Evolutionary conservation across 2,113 vertebrate species (phyloP).

Genomic region (Dicerorhinus sumatrensis): DNA sequence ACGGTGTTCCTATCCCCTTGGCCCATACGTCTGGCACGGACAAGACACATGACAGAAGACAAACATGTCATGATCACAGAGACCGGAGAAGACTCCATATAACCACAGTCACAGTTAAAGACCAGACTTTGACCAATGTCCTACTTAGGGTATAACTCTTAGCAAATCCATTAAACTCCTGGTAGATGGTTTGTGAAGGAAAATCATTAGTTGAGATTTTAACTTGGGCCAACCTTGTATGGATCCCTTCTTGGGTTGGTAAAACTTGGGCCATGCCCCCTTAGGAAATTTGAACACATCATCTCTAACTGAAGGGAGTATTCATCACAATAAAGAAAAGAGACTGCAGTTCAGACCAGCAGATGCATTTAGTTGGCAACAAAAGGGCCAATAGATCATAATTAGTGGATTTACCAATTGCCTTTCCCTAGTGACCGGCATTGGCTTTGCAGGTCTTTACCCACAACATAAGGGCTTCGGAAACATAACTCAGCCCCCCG

Average conservation of each 20-base stretch:
- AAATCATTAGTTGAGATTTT: neutral
- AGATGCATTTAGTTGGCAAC: slow-evolving; percentile 55
- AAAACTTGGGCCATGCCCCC: neutral
- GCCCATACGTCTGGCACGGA: slow-evolving; percentile 68
- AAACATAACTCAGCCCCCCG: slow-evolving; percentile 31
- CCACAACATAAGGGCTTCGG: slow-evolving; percentile 45
- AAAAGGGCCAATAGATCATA: slow-evolving; percentile 49
- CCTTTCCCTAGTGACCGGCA: slow-evolving; percentile 54
- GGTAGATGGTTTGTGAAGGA: neutral
- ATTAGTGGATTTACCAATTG: slow-evolving; percentile 70
- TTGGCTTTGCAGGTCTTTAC: slow-evolving; percentile 75
- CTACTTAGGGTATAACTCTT: slow-evolving; percentile 51
- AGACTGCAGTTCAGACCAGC: slow-evolving; percentile 14
- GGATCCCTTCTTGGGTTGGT: neutral
- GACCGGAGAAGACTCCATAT: slow-evolving; percentile 26
- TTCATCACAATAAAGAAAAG: slow-evolving; percentile 45
- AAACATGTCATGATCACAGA: slow-evolving; percentile 25
- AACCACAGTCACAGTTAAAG: slow-evolving; percentile 68
- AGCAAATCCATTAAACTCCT: slow-evolving; percentile 37
- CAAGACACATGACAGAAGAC: slow-evolving; percentile 6
- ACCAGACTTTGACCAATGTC: slow-evolving; percentile 72
- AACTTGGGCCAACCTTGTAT: neutral
- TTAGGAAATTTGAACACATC: slow-evolving; percentile 5
- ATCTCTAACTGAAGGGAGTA: slow-evolving; percentile 12
- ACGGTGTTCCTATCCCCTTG: slow-evolving; percentile 46